Evolutionary conservation across 1,140 invertebrate genomes (phyloP).

Genomic region (Cephus cinctus): DNA sequence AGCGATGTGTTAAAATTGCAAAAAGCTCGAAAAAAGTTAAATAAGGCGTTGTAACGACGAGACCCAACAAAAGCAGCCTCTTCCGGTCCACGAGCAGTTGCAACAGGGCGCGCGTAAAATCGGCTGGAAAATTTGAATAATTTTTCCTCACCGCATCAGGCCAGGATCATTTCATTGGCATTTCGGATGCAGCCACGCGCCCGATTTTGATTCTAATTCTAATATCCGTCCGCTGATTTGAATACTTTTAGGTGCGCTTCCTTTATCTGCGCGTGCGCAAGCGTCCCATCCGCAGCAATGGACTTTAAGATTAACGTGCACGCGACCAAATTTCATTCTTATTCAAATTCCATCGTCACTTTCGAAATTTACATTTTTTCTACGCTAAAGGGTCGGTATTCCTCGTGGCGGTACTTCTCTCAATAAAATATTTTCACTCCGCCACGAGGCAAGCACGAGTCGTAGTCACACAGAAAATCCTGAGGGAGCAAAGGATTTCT

Average conservation of each 20-base stretch:
- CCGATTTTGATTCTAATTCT: constrained; percentile 47
- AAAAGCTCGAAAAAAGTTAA: too few relatives aligned
- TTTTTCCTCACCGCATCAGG: neutral
- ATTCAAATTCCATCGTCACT: constrained; percentile 18
- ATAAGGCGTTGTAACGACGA: too few relatives aligned
- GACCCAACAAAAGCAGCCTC: too few relatives aligned
- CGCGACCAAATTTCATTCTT: constrained; percentile 43
- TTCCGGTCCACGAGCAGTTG: too few relatives aligned
- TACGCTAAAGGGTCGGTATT: neutral
- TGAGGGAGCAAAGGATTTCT: too few relatives aligned
- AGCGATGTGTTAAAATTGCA: too few relatives aligned
- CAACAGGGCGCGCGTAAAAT: too few relatives aligned
- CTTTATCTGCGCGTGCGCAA: constrained; percentile 6
- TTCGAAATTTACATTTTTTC: constrained; percentile 17
- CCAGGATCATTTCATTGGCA: too few relatives aligned
- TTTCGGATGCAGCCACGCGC: constrained; percentile 43
- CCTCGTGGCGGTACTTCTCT: neutral
- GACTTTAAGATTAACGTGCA: constrained; percentile 16
- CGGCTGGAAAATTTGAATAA: constrained; percentile 1
- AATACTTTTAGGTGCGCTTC: constrained; percentile 23
- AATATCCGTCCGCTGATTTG: constrained; percentile 37
- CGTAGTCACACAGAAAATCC: too few relatives aligned
- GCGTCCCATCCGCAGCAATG: neutral
- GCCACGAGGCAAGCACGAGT: too few relatives aligned
- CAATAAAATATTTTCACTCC: too few relatives aligned